Evolutionary conservation across 2,888 invertebrate genomes (phyloP).

Genomic region (Hoplodrina ambigua): DNA sequence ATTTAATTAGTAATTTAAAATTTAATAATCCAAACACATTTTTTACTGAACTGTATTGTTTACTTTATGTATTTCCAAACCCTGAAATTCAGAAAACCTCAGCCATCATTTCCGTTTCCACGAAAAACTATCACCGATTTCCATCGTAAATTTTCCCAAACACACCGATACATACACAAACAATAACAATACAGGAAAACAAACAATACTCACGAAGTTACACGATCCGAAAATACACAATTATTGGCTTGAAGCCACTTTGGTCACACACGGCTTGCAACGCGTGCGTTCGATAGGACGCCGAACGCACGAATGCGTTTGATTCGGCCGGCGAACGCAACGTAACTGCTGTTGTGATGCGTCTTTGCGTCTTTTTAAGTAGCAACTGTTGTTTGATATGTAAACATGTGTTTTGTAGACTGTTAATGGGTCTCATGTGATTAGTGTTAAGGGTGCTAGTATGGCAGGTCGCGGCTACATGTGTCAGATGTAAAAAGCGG

Average conservation of each 20-base stretch:
- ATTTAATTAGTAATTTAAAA: neutral
- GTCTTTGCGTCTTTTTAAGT: constrained; percentile 46
- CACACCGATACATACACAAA: constrained; percentile 17
- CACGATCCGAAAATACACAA: constrained; percentile 56
- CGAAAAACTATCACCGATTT: neutral
- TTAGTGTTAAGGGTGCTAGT: constrained; percentile 24
- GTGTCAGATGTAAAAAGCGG: neutral
- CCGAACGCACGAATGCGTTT: constrained; percentile 17
- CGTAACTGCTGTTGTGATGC: constrained; percentile 21
- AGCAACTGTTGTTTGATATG: constrained; percentile 46
- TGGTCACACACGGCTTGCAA: constrained; percentile 13
- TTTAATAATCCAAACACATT: neutral
- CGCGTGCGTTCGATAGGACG: constrained; percentile 34
- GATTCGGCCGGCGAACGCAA: constrained; percentile 15
- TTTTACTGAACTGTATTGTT: neutral
- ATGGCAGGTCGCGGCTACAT: constrained; percentile 4
- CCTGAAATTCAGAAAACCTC: neutral
- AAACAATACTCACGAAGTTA: constrained; percentile 50
- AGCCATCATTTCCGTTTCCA: neutral
- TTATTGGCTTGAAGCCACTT: constrained; percentile 59
- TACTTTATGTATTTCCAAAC: neutral
- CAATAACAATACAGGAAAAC: constrained; percentile 46
- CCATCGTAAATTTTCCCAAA: constrained; percentile 4
- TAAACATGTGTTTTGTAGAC: constrained; percentile 47
- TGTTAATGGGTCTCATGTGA: constrained; percentile 51